A percentile compares a stretch with the other conserved stretches of the same genome.
Evolutionary conservation across 2,888 invertebrate genomes (phyloP).

Genomic region (Magallana nippona): DNA sequence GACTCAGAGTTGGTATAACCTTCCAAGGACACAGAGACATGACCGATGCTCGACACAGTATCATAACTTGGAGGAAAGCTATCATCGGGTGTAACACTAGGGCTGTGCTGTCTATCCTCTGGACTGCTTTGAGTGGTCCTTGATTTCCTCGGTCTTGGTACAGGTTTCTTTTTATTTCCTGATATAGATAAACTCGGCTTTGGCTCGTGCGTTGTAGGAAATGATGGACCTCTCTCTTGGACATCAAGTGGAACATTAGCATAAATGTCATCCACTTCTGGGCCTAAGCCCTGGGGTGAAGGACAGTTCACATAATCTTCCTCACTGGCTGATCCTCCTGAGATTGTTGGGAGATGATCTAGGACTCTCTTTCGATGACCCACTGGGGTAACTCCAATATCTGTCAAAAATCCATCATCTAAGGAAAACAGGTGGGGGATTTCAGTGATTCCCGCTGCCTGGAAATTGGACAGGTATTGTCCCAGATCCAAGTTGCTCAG

Average conservation of each 20-base stretch:
- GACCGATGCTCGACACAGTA: neutral
- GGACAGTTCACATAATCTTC: constrained; percentile 40
- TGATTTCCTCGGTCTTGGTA: constrained; percentile 27
- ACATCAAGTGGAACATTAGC: neutral
- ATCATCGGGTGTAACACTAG: constrained; percentile 13
- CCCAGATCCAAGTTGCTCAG: constrained; percentile 43
- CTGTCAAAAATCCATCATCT: constrained; percentile 48
- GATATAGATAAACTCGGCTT: neutral
- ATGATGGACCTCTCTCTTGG: neutral
- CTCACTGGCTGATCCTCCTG: neutral
- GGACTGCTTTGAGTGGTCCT: neutral
- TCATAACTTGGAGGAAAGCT: constrained; percentile 28
- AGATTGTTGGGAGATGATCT: constrained; percentile 33
- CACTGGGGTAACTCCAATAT: constrained; percentile 43
- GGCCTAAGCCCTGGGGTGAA: neutral
- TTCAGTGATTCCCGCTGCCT: constrained; percentile 41
- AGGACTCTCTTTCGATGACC: constrained; percentile 47
- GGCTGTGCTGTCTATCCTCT: neutral
- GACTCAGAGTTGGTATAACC: constrained; percentile 50
- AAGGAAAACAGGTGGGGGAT: constrained; percentile 40
- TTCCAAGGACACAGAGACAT: constrained; percentile 31
- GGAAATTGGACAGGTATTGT: constrained; percentile 38
- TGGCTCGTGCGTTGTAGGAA: constrained; percentile 13
- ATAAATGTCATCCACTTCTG: constrained; percentile 16
- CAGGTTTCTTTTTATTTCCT: constrained; percentile 31